Evolutionary conservation across 2,888 invertebrate species (phyloP), one percentile per base, ranked within the genome.

Genomic region (Xiphydria camelus): DNA sequence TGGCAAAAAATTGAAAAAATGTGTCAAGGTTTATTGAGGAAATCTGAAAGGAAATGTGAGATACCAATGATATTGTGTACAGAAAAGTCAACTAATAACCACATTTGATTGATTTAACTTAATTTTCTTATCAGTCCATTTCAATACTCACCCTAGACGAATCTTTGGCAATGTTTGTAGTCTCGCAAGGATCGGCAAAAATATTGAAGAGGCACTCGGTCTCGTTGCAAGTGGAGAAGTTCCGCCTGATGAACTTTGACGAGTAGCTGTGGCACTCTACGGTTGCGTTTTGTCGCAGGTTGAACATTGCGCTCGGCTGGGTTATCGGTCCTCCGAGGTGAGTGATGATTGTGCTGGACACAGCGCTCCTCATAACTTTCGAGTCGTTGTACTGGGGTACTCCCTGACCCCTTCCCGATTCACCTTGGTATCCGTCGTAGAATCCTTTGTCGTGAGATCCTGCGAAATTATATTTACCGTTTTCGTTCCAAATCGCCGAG

Each of bases 131-230:
- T 5, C 5, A 14, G 6, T 29, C 4, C 41, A 36, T 4, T 46
- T 18, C 49, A 35, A 18, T 23, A 51, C 49, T 59, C 38, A 73
- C 75, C 41, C 55, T 59, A 2, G 66, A 63, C 59, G 76, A 73
- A 12, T 68, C 62, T 22, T 63, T 66, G 4, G 75, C 76, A 17
- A 82, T 64, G 62, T 93, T 88, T 59, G 83, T 83, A 40, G 84
- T 84, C 70, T 93, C 92, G 62, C 89, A 86, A 0, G 92, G 91
- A 71, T 93, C 93, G 38, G 81, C 80, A 0, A 83, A 82, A 31
- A 93, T 82, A 68, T 93, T 87, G 75, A 84, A 93, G 9, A 88
- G 78, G 60, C 88, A 88, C n/a, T 84, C 83, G 4, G 81, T 73
- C 14, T 68, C 68, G 39, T 72, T 73, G 48, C 73, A 73, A 6